Evolutionary conservation across 1,140 invertebrate species (phyloP).

Genomic region (Chlorops oryzae): DNA sequence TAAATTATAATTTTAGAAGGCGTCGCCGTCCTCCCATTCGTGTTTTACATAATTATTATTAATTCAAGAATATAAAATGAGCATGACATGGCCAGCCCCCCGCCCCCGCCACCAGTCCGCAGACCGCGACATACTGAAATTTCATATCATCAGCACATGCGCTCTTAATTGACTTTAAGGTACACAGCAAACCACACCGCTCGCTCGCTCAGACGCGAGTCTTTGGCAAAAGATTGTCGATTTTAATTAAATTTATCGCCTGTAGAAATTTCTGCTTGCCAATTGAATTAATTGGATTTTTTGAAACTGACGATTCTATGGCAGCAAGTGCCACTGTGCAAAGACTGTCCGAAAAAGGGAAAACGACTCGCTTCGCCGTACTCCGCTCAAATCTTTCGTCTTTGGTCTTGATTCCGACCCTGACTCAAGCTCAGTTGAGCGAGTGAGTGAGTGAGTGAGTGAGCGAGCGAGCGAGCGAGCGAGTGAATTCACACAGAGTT

Average conservation of each 20-base stretch:
- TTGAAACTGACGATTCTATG: no score
- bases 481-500: background rate
- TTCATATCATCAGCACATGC: background rate
- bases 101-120: background rate
- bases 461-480: background rate
- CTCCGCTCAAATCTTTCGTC: background rate
- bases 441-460: no score
- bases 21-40: slow-evolving; percentile 4
- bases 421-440: no score
- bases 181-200: no score
- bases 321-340: no score
- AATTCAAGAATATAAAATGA: background rate
- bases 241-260: no score
- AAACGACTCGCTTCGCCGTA: background rate
- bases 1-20: slow-evolving; percentile 49
- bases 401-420: no score
- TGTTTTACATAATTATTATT: background rate
- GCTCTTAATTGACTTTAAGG: background rate
- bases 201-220: no score
- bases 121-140: background rate
- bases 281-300: no score
- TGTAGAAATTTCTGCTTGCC: no score
- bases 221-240: no score
- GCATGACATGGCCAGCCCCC: background rate
- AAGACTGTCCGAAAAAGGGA: background rate